A percentile compares a stretch with the other conserved stretches of the same genome.
Evolutionary conservation across 2,797 vertebrate species (phyloP).

Genomic region (Galago senegalensis): DNA sequence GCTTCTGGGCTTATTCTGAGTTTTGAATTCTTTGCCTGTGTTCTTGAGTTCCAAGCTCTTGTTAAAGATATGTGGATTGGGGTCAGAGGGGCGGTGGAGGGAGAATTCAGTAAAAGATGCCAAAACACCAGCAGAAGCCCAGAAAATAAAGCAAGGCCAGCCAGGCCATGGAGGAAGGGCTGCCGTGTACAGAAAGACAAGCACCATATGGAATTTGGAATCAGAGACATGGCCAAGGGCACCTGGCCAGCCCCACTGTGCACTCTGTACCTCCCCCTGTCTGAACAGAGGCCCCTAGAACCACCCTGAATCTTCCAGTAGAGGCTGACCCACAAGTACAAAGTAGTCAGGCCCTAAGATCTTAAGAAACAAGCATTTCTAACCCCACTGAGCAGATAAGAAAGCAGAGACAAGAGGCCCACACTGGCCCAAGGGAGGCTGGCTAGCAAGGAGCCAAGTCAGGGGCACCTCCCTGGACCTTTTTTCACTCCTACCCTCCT

Average conservation of each 20-base stretch:
- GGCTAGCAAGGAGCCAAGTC: background rate
- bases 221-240: background rate
- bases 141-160: background rate
- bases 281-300: background rate
- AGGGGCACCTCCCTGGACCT: background rate
- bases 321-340: background rate
- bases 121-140: constrained; percentile 40
- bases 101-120: background rate
- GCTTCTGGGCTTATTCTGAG: constrained; percentile 54
- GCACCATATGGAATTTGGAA: background rate
- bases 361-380: background rate
- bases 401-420: background rate
- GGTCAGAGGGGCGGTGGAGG: background rate
- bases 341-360: background rate
- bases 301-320: background rate
- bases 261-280: background rate
- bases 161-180: background rate
- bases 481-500: constrained; percentile 46
- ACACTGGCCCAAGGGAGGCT: background rate
- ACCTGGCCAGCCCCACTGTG: background rate
- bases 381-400: background rate
- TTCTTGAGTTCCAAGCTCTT: constrained; percentile 42
- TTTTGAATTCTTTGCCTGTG: constrained; percentile 58
- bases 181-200: background rate
- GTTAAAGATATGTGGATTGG: background rate